A percentile compares a stretch with the other conserved stretches of the same genome.
These are phyloP conservation scores for Melopsittacus undulatus DNA, from an alignment of 2,797 vertebrate species.

Conservation along the genomic window DNA sequence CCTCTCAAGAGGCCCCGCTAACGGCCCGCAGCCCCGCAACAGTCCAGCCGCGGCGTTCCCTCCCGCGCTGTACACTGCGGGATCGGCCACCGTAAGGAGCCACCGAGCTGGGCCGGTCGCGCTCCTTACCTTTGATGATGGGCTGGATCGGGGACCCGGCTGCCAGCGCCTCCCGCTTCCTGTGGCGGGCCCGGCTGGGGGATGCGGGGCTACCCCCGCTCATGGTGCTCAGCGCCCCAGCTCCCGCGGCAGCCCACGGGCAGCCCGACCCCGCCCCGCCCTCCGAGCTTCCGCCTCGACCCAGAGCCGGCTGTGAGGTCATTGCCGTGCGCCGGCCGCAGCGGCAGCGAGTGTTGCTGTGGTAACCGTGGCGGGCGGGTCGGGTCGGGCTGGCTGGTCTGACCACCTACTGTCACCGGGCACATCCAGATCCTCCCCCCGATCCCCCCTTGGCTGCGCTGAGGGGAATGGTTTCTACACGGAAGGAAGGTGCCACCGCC, in stretches of 20 bases:
- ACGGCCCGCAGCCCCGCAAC: neutral
- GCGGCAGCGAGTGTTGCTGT: neutral
- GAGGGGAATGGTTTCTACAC: accelerated
- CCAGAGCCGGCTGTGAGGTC: neutral
- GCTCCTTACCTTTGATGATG: slow-evolving; percentile 73
- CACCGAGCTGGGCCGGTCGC: no score
- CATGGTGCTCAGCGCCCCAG: neutral
- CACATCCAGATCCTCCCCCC: neutral
- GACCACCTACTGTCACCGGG: no score
- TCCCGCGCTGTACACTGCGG: neutral
- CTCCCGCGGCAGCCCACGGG: neutral
- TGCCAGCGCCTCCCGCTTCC: slow-evolving; percentile 53
- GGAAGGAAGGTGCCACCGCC: neutral
- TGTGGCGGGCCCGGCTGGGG: neutral
- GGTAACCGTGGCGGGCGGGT: neutral
- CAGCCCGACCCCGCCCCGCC: neutral
- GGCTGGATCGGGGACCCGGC: slow-evolving; percentile 54
- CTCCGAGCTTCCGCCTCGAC: neutral
- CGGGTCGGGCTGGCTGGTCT: no score
- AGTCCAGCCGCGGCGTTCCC: neutral
- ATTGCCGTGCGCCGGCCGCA: neutral
- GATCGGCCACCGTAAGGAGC: no score
- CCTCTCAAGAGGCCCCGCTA: neutral
- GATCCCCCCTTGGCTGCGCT: neutral
- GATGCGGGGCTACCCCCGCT: neutral